Percentiles rank a stretch among this genome's conserved stretches.
Conservation (phyloP, 1,140 invertebrate species). For the Colletes latitarsis region DNA sequence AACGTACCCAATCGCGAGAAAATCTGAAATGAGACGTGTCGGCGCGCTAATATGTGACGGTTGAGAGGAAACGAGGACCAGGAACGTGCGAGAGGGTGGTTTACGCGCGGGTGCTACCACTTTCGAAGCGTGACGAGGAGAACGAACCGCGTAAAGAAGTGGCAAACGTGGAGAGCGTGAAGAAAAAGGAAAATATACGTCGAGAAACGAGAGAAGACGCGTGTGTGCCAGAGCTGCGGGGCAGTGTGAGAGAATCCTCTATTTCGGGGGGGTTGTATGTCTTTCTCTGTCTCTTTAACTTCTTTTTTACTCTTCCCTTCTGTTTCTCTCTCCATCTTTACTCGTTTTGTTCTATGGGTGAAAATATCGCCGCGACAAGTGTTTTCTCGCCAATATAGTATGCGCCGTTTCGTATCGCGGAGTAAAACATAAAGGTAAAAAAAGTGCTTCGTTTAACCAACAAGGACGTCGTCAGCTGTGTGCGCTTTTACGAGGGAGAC, state of each 20-base stretch:
- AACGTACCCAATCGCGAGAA: conserved; percentile 66
- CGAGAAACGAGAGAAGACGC: conserved; percentile 43
- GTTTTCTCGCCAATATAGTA: conserved; percentile 23
- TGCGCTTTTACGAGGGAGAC: conserved; percentile 60
- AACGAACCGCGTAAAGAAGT: conserved; percentile 39
- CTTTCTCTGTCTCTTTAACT: conserved; percentile 21
- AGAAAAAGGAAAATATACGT: conserved; percentile 17
- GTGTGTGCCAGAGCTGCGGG: conserved; percentile 34
- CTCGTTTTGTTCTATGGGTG: conserved; percentile 23
- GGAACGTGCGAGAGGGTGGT: conserved; percentile 64
- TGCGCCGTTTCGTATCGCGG: conserved; percentile 28
- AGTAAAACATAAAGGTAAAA: conserved; percentile 19
- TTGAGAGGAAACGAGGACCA: conserved; percentile 50
- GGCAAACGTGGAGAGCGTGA: conserved; percentile 36
- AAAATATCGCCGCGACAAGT: conserved; percentile 41
- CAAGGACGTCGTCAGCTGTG: conserved; percentile 74
- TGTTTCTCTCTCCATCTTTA: conserved; percentile 18
- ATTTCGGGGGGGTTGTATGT: conserved; percentile 40
- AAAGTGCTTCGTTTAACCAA: conserved; percentile 60
- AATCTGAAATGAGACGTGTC: conserved; percentile 72
- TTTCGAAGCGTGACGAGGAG: conserved; percentile 39
- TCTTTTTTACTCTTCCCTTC: not conserved
- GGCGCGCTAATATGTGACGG: conserved; percentile 76
- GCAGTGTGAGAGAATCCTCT: conserved; percentile 37
- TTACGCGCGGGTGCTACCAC: conserved; percentile 62